These are phyloP conservation scores for Gobiocypris rarus DNA, from an alignment of 2,113 vertebrate genomes.

Conservation along the genomic window DNA sequence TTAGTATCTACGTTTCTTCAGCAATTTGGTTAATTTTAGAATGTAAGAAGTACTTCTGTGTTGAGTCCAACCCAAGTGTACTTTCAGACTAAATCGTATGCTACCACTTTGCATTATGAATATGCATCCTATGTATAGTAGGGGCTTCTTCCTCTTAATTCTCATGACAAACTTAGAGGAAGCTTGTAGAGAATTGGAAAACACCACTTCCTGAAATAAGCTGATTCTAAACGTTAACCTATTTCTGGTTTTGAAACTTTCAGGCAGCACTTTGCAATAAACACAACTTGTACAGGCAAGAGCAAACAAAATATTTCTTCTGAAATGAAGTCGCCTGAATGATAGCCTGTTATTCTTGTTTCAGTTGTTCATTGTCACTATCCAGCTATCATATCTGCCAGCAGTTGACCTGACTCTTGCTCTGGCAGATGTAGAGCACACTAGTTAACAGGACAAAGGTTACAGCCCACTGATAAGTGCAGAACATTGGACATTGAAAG, in stretches of 20 bases:
- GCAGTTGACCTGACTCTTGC: conserved; percentile 30
- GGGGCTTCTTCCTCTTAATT: conserved; percentile 50
- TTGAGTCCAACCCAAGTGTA: neutral
- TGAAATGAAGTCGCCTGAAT: neutral
- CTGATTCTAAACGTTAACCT: conserved; percentile 29
- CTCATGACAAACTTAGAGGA: conserved; percentile 45
- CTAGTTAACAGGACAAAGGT: conserved; percentile 71
- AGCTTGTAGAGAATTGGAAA: conserved; percentile 34
- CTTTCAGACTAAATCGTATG: neutral
- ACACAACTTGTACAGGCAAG: neutral
- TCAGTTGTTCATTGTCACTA: neutral
- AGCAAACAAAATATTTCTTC: neutral
- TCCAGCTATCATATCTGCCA: conserved; percentile 21
- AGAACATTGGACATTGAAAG: conserved; percentile 74
- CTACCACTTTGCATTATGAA: neutral
- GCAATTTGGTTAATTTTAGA: conserved; percentile 3
- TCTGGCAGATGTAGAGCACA: conserved; percentile 26
- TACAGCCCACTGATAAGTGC: conserved; percentile 71
- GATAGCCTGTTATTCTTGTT: neutral
- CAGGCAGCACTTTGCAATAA: neutral
- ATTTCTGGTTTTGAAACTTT: neutral
- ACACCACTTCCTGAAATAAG: conserved; percentile 49
- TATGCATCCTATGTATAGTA: conserved; percentile 17
- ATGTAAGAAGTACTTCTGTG: neutral
- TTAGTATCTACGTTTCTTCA: neutral